A percentile compares a stretch with the other conserved stretches of the same genome.
Conservation (phyloP, 1,140 invertebrate species). For the Asobara japonica region DNA sequence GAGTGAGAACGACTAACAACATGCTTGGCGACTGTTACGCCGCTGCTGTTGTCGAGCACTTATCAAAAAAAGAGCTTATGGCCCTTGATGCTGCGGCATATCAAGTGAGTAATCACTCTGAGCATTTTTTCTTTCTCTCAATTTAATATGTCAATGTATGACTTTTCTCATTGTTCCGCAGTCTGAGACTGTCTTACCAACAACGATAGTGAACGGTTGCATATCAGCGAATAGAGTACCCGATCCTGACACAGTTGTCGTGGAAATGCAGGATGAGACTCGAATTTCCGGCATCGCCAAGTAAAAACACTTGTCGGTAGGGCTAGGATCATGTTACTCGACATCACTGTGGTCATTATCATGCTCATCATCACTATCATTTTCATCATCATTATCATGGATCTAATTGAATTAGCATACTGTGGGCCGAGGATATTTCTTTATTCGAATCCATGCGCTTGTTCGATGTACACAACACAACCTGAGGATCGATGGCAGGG, state of each 20-base stretch:
- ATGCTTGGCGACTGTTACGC: constrained; percentile 90
- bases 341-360: constrained; percentile 43
- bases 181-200: constrained; percentile 63
- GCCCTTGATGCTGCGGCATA: constrained; percentile 75
- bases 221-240: constrained; percentile 64
- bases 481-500: too few species aligned
- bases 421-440: neutral
- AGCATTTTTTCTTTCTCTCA: neutral
- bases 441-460: neutral
- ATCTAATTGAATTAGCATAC: constrained; percentile 35
- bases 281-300: constrained; percentile 64
- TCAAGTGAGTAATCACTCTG: constrained; percentile 60
- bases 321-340: constrained; percentile 62
- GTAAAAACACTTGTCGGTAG: constrained; percentile 66
- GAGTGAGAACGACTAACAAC: constrained; percentile 88
- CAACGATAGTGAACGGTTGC: constrained; percentile 62
- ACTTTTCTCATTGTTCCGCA: constrained; percentile 40
- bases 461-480: neutral
- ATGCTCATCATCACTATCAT: constrained; percentile 35
- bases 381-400: constrained; percentile 21
- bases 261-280: constrained; percentile 64
- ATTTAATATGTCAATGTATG: too few species aligned
- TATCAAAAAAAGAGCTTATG: constrained; percentile 84
- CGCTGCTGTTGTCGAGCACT: constrained; percentile 83
- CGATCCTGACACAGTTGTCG: constrained; percentile 63